Evolutionary conservation across 2,113 vertebrate genomes (phyloP), one percentile per base, ranked within the genome.

Genomic region (Hemibates koningsi): DNA sequence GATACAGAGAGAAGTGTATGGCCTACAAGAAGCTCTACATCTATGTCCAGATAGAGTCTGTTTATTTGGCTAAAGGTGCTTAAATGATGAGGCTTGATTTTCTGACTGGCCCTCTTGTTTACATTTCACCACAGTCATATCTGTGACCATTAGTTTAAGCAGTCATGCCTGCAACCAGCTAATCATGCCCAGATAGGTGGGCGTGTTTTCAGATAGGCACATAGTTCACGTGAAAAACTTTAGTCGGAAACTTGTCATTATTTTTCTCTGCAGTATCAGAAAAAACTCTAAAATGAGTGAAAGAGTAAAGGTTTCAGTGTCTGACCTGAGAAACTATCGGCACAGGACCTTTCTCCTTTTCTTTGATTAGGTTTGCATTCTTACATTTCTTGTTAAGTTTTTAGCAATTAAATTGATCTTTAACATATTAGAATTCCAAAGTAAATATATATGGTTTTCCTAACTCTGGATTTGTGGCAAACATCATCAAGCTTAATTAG

Each of bases 121-220:
- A 48, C 14, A 50, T 32, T 50, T 78, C 27, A 78, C 27, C 27
- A 17, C 68, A 52, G 16, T 78, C 27, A 78, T 3, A 50, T 78
- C 27, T 32, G 17, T 32, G 16, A 50, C 16, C 27, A 50, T 78
- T 78, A 52, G 27, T 52, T 29, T 50, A 17, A 78, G 43, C 9
- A 78, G 2, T 32, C 17, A 34, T 50, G 73, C 5, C 27, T 78
- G 27, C 45, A 78, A 52, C 45, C 27, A 32, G 27, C 27, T 19
- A 11, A 50, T 50, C 71, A 50, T 19, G 24, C 24, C 14, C 27
- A 52, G 73, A 32, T 13, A 78, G 27, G 10, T 0, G 10, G 73
- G 27, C 0, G 5, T 78, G 45, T 34, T 78, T 50, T 78, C 45
- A 2, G 10, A 34, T 17, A 32, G 0, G 24, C 43, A 19, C 6